Evolutionary conservation across 2,797 vertebrate species (phyloP).

Genomic region (Gymnothorax javanicus): DNA sequence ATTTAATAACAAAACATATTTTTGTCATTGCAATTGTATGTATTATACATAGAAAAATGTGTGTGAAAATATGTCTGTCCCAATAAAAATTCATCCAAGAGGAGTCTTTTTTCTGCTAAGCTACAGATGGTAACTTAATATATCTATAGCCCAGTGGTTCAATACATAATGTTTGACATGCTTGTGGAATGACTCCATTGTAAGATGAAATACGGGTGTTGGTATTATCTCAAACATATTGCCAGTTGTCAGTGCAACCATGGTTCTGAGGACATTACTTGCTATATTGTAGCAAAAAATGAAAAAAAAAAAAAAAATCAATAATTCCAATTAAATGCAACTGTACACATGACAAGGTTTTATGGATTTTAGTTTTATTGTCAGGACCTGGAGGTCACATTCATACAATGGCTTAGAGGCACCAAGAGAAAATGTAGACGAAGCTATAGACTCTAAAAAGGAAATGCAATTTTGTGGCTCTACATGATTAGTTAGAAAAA

Average conservation of each 20-base stretch:
- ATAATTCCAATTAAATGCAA: constrained; percentile 31
- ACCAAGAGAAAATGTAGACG: not conserved
- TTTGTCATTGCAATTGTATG: not conserved
- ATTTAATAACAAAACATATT: not conserved
- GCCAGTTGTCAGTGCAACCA: constrained; percentile 10
- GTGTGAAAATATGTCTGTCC: not conserved
- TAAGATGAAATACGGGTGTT: not conserved
- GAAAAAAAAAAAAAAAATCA: not conserved
- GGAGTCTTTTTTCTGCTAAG: not conserved
- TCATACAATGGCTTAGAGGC: constrained; percentile 4
- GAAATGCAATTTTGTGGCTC: not conserved
- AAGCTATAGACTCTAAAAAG: not conserved
- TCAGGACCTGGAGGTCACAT: not conserved
- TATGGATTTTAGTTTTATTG: constrained; percentile 30
- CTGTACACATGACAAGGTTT: constrained; percentile 12
- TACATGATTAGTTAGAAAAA: not conserved
- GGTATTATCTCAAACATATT: constrained; percentile 13
- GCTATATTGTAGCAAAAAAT: not conserved
- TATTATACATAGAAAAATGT: not conserved
- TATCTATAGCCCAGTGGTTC: not conserved
- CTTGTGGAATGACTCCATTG: not conserved
- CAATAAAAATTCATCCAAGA: not conserved
- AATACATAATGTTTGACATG: not conserved
- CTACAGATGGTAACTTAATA: not conserved
- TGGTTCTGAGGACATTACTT: constrained; percentile 3